Percentiles rank a stretch among this genome's conserved stretches.
Evolutionary conservation across 2,113 vertebrate species (phyloP).

Genomic region (Onychorhynchus coronatus): DNA sequence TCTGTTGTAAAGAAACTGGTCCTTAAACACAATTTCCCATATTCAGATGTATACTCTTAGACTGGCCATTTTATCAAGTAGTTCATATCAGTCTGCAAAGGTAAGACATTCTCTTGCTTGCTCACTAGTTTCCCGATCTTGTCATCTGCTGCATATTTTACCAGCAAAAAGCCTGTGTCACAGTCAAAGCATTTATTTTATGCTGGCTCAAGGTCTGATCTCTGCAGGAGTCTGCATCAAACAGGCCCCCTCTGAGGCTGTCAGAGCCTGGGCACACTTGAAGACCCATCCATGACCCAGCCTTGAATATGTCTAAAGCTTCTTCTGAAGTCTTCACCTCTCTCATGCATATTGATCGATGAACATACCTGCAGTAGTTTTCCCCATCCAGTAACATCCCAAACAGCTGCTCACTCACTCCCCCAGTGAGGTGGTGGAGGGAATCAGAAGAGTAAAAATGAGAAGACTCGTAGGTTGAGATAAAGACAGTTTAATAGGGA

Average conservation of each 20-base stretch:
- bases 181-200: neutral
- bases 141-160: neutral
- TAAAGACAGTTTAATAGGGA: neutral
- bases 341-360: neutral
- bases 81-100: neutral
- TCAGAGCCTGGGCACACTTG: neutral
- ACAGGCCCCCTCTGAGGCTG: neutral
- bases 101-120: neutral
- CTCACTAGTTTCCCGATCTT: neutral
- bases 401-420: rapidly evolving
- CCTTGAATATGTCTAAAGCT: neutral
- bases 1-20: neutral
- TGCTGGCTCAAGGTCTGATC: neutral
- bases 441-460: neutral
- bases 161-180: neutral
- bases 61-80: neutral
- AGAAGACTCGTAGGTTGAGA: neutral
- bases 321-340: neutral
- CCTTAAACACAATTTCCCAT: neutral
- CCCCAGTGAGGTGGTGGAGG: neutral
- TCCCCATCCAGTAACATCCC: neutral
- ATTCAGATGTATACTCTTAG: neutral
- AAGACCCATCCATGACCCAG: neutral
- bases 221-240: neutral
- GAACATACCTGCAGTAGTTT: neutral